Evolutionary conservation across 2,113 vertebrate species (phyloP).

Genomic region (Saccopteryx leptura): DNA sequence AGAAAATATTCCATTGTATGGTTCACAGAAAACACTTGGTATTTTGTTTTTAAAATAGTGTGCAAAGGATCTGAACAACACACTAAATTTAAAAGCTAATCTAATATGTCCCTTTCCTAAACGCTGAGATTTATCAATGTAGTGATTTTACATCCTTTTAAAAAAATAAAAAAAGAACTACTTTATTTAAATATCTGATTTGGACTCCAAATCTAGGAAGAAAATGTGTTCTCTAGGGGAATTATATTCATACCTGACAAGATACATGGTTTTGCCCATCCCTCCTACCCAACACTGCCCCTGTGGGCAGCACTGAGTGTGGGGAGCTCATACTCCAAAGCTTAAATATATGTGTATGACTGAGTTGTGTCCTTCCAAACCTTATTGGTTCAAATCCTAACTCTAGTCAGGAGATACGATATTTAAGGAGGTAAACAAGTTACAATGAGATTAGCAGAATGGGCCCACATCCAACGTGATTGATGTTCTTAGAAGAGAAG

Average conservation of each 20-base stretch:
- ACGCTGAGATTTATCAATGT: background rate
- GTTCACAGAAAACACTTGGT: background rate
- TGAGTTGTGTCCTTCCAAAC: background rate
- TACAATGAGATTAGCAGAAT: background rate
- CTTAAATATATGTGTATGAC: background rate
- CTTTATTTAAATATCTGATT: slow-evolving; percentile 10
- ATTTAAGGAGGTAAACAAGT: background rate
- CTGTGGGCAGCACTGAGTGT: background rate
- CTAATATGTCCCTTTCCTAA: background rate
- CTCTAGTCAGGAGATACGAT: background rate
- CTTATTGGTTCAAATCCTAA: background rate
- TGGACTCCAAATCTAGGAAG: slow-evolving; percentile 33
- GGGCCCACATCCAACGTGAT: background rate
- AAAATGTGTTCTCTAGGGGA: background rate
- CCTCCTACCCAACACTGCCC: no score
- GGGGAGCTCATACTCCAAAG: background rate
- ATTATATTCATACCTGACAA: background rate
- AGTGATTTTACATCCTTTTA: slow-evolving; percentile 2
- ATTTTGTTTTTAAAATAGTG: background rate
- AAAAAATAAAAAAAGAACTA: background rate
- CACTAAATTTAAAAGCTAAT: background rate
- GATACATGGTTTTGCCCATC: background rate
- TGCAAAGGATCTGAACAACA: background rate
- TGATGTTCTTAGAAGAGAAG: background rate
- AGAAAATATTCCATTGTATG: background rate